These are phyloP conservation scores for Arrhopalites spinosus DNA, from an alignment of 2,888 invertebrate genomes.

Conservation along the genomic window DNA sequence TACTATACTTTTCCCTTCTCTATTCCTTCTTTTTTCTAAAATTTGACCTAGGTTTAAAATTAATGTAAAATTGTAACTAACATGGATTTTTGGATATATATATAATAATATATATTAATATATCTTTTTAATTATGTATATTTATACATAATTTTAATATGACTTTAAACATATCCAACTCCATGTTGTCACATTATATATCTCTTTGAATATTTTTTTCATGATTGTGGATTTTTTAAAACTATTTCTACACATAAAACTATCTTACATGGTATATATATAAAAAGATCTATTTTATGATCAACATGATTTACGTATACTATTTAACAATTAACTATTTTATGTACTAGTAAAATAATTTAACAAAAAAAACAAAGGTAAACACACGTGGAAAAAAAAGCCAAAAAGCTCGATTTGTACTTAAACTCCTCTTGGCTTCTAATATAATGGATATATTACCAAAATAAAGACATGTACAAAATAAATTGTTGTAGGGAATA, in stretches of 20 bases:
- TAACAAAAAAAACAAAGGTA: background rate
- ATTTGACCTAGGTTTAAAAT: no score
- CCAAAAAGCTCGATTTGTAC: slow-evolving; percentile 26
- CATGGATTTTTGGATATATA: background rate
- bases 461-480: no score
- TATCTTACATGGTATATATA: slow-evolving; percentile 12
- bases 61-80: background rate
- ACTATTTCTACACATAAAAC: no score
- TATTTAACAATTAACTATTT: no score
- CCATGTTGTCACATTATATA: no score
- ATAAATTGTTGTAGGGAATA: no score
- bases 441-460: no score
- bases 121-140: background rate
- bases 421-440: background rate
- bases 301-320: background rate
- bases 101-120: background rate
- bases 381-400: slow-evolving; percentile 4
- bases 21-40: background rate
- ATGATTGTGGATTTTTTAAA: background rate
- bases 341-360: background rate
- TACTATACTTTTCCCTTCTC: background rate
- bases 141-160: background rate
- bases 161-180: background rate
- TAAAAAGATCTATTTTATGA: background rate
- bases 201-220: no score